phyloP scores from a whole-genome alignment of 2,888 invertebrate species.

The Tholera decimalis region DNA sequence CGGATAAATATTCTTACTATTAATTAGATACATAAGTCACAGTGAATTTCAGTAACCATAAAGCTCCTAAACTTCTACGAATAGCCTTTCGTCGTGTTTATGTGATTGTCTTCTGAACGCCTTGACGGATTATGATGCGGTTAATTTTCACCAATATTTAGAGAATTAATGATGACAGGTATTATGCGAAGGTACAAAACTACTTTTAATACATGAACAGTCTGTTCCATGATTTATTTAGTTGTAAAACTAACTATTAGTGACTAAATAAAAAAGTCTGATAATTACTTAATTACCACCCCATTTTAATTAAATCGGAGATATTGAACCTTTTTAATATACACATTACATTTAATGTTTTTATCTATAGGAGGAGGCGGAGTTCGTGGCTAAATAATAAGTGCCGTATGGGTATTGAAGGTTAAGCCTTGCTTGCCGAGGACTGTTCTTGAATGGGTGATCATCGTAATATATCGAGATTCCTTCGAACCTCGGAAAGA shows the following conservation, averaged over 20 bases:
- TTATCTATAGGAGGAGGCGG: too few species aligned
- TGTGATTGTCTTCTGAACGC: neutral
- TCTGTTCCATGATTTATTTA: neutral
- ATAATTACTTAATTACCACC: neutral
- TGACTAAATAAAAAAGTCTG: neutral
- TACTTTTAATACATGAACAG: too few species aligned
- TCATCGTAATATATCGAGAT: too few species aligned
- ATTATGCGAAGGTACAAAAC: too few species aligned
- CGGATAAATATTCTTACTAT: neutral
- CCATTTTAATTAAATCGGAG: neutral
- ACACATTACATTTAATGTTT: neutral
- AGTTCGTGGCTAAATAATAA: too few species aligned
- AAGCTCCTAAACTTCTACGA: neutral
- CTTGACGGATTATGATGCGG: neutral
- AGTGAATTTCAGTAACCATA: neutral
- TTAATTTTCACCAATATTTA: neutral
- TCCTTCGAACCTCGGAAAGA: too few species aligned
- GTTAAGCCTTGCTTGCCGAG: too few species aligned
- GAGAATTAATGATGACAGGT: neutral
- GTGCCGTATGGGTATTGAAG: too few species aligned
- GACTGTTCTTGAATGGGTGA: too few species aligned
- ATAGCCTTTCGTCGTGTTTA: neutral
- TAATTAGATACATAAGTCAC: neutral
- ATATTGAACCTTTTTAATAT: neutral
- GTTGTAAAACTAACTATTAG: neutral